Conservation (phyloP, 2,888 invertebrate species). For the Luperina nickerlii region DNA sequence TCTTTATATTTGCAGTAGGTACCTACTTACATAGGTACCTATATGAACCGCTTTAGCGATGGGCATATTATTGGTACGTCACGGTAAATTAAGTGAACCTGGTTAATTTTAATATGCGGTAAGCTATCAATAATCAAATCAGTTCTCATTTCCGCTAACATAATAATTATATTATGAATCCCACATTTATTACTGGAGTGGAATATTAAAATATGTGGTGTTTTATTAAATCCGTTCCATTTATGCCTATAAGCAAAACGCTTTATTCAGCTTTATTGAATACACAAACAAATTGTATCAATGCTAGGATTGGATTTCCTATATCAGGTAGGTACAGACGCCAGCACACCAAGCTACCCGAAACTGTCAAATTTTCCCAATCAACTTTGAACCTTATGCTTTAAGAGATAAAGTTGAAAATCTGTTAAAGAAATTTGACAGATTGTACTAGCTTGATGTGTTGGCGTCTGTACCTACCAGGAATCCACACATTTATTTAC, state of each 20-base stretch:
- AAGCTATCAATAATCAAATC: slow-evolving; percentile 19
- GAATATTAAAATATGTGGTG: slow-evolving; percentile 41
- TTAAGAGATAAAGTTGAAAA: too few species aligned
- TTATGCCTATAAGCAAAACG: neutral
- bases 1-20: neutral
- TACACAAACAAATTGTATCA: neutral
- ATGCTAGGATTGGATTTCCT: neutral
- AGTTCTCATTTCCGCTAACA: slow-evolving; percentile 46
- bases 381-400: too few species aligned
- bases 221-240: slow-evolving; percentile 21
- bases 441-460: too few species aligned
- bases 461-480: too few species aligned
- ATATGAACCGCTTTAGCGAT: neutral
- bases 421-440: too few species aligned
- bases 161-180: slow-evolving; percentile 26
- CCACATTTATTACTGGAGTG: slow-evolving; percentile 9
- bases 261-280: slow-evolving; percentile 4
- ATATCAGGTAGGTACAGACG: too few species aligned
- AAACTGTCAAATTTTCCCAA: too few species aligned
- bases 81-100: slow-evolving; percentile 10
- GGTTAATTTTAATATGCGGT: slow-evolving; percentile 29
- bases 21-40: neutral
- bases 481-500: neutral
- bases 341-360: too few species aligned
- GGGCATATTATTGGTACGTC: neutral